Percentiles rank a stretch among this genome's conserved stretches.
phyloP scores from a whole-genome alignment of 2,797 vertebrate species.

The Cottoperca gobio region DNA sequence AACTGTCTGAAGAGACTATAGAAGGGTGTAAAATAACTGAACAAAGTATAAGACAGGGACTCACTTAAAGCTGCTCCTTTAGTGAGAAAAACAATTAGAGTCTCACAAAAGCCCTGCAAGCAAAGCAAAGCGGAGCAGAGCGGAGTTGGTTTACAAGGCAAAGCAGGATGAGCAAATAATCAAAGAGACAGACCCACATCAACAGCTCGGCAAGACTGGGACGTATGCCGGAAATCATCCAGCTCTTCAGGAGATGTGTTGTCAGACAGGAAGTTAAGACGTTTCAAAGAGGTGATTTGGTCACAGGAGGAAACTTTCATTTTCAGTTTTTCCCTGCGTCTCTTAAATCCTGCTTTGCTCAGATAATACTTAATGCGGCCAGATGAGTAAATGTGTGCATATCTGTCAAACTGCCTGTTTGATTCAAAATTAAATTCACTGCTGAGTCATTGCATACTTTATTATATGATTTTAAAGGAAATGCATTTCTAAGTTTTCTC shows the following conservation, averaged over 20 bases:
- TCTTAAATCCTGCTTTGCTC: not conserved
- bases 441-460: not conserved
- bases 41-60: conserved; percentile 27
- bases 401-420: not conserved
- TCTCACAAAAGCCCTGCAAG: not conserved
- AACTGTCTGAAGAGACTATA: conserved; percentile 63
- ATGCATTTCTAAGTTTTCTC: not conserved
- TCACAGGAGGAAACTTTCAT: not conserved
- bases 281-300: not conserved
- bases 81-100: conserved; percentile 53
- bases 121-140: conserved; percentile 9
- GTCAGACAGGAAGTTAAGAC: conserved; percentile 21
- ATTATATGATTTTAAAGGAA: not conserved
- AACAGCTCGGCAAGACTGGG: not conserved
- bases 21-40: conserved; percentile 56
- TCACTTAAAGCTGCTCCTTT: conserved; percentile 45
- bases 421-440: not conserved
- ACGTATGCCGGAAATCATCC: not conserved
- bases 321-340: not conserved
- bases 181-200: not conserved
- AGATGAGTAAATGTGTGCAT: not conserved
- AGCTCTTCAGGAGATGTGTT: conserved; percentile 7
- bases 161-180: conserved; percentile 27
- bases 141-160: conserved; percentile 41
- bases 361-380: conserved; percentile 7